phyloP scores from a whole-genome alignment of 2,113 vertebrate species.

The Progne subis region DNA sequence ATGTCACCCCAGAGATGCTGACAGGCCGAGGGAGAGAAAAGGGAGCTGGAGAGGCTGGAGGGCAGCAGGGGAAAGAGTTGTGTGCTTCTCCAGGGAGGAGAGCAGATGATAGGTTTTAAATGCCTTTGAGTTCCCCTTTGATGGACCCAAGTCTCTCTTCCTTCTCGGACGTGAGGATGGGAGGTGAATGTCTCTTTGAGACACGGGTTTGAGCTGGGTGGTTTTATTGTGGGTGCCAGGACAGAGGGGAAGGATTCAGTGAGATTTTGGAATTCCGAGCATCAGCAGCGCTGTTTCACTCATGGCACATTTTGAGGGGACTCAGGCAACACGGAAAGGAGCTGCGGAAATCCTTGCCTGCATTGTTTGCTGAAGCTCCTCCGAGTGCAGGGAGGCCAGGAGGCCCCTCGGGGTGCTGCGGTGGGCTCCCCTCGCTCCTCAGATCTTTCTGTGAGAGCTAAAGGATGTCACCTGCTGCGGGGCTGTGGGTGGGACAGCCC shows the following conservation, averaged over 20 bases:
- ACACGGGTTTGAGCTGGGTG: neutral
- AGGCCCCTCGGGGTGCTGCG: neutral
- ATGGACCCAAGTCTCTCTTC: neutral
- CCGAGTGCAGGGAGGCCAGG: neutral
- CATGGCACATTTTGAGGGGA: fast-evolving
- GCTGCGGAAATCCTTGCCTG: neutral
- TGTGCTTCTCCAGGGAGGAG: neutral
- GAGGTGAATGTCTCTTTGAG: neutral
- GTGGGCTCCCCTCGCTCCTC: neutral
- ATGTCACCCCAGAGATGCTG: neutral
- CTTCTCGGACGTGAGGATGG: neutral
- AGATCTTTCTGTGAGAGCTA: fast-evolving
- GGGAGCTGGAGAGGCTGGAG: neutral
- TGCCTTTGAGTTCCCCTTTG: neutral
- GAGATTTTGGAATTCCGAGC: neutral
- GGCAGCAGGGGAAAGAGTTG: neutral
- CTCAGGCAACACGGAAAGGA: fast-evolving
- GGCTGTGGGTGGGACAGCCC: no score
- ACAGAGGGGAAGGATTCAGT: neutral
- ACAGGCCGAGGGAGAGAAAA: neutral
- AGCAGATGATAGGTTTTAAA: neutral
- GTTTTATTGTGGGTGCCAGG: neutral
- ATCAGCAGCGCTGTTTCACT: neutral
- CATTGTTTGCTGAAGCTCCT: fast-evolving
- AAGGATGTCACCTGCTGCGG: no score